These are phyloP conservation scores for Pterocles burchelli DNA, from an alignment of 2,113 vertebrate genomes.

Conservation along the genomic window DNA sequence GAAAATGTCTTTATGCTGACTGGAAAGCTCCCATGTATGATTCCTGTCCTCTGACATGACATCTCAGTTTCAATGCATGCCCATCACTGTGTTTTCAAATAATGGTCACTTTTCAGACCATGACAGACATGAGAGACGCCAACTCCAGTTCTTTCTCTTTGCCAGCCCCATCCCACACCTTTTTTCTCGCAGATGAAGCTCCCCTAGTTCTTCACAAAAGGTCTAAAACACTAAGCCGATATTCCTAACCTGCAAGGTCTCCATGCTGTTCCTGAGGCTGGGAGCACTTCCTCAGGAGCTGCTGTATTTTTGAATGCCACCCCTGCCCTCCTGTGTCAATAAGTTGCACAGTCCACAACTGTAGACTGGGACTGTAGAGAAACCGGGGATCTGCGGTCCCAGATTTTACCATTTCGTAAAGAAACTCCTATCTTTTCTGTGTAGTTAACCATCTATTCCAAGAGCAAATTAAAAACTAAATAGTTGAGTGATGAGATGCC, in stretches of 20 bases:
- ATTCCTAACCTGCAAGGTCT: background rate
- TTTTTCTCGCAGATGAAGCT: background rate
- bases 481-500: background rate
- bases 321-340: background rate
- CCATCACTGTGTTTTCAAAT: background rate
- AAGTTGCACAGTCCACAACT: background rate
- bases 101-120: background rate
- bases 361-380: background rate
- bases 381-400: background rate
- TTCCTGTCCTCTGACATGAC: background rate
- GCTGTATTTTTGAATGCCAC: background rate
- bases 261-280: background rate
- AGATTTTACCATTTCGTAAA: background rate
- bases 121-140: background rate
- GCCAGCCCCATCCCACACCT: background rate
- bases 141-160: background rate
- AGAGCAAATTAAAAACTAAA: background rate
- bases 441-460: background rate
- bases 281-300: background rate
- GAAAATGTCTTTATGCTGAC: background rate
- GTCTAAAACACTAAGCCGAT: fast-evolving
- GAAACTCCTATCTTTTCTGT: background rate
- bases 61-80: background rate
- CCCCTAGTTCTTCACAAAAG: background rate
- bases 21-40: background rate